Conservation (phyloP, 2,888 invertebrate species). For the Alentia gelatinosa region DNA sequence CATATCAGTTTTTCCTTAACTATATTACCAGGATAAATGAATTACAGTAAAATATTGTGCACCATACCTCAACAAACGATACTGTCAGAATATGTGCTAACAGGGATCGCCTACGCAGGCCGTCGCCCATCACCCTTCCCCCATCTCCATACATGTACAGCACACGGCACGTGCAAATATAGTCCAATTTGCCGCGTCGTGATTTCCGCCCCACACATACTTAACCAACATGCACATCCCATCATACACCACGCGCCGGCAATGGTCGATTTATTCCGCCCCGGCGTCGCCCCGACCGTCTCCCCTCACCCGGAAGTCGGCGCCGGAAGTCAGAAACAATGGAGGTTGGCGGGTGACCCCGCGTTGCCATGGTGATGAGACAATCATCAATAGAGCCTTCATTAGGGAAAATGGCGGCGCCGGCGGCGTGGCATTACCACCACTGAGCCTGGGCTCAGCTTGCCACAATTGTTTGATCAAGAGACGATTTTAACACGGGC, state of each 20-base stretch:
- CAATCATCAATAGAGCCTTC: constrained; percentile 39
- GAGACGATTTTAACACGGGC: neutral
- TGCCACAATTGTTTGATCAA: neutral
- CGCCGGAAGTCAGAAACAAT: constrained; percentile 55
- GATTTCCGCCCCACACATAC: neutral
- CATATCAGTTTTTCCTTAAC: no score
- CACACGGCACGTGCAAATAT: neutral
- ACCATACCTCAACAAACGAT: no score
- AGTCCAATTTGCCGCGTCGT: neutral
- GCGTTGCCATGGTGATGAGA: constrained; percentile 55
- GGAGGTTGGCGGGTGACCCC: constrained; percentile 36
- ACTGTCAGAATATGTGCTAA: no score
- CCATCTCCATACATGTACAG: no score
- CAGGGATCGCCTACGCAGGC: no score
- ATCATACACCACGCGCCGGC: neutral
- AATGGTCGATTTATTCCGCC: neutral
- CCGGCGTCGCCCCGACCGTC: neutral
- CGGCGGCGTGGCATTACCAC: no score
- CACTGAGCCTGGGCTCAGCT: neutral
- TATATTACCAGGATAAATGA: no score
- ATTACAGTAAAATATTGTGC: no score
- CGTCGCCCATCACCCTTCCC: neutral
- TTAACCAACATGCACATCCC: constrained; percentile 16
- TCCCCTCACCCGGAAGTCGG: neutral
- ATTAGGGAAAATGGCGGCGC: constrained; percentile 17